Percentiles rank a stretch among this genome's conserved stretches.
These are phyloP conservation scores for Scartelaos histophorus DNA, from an alignment of 2,113 vertebrate species.

Conservation along the genomic window DNA sequence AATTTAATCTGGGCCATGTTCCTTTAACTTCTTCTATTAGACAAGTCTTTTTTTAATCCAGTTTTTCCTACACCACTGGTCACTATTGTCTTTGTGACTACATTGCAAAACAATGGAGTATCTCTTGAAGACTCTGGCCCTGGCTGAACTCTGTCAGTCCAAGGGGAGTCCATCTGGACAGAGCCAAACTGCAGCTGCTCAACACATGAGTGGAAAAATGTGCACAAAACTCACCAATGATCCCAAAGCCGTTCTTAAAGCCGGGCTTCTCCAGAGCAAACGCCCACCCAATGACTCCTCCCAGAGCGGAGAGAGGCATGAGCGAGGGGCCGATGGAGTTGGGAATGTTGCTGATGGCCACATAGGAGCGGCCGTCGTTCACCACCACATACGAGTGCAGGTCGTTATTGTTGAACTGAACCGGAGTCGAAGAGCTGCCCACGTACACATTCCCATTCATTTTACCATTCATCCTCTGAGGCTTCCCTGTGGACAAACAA, in stretches of 20 bases:
- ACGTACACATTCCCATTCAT: conserved; percentile 86
- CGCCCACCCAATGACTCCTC: conserved; percentile 92
- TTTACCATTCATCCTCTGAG: conserved; percentile 94
- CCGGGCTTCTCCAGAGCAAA: conserved; percentile 92
- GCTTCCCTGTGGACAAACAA: conserved; percentile 80
- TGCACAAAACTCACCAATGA: conserved; percentile 79
- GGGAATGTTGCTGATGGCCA: conserved; percentile 91
- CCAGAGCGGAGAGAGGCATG: conserved; percentile 85
- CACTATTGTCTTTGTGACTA: not conserved
- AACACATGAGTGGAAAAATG: not conserved
- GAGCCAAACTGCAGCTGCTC: conserved; percentile 45
- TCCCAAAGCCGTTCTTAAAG: conserved; percentile 91
- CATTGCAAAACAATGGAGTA: not conserved
- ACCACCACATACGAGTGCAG: conserved; percentile 95
- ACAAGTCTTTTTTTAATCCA: not conserved
- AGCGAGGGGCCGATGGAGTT: conserved; percentile 83
- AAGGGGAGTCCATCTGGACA: conserved; percentile 49
- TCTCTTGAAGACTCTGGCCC: conserved; percentile 25
- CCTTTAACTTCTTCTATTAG: no score
- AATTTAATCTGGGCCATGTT: no score
- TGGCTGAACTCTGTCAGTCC: conserved; percentile 51
- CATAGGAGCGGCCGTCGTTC: conserved; percentile 92
- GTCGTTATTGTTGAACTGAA: conserved; percentile 85
- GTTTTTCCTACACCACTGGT: not conserved
- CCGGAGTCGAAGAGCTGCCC: conserved; percentile 75